Evolutionary conservation across 2,797 vertebrate genomes (phyloP).

Genomic region (Fringilla coelebs): DNA sequence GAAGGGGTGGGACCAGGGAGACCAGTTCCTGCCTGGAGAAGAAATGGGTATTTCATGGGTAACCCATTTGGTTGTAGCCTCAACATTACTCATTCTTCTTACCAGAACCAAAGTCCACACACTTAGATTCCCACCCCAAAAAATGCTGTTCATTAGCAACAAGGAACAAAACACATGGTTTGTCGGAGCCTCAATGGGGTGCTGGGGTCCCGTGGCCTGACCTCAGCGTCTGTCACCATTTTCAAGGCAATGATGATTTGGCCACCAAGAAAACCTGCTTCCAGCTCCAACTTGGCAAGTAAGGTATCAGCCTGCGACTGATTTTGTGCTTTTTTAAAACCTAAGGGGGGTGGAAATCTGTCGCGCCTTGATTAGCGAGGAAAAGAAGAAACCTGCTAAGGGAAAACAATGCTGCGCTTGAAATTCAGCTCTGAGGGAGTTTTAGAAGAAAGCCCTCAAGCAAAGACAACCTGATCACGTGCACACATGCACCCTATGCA

Average conservation of each 20-base stretch:
- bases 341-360: constrained; percentile 66
- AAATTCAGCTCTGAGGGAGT: background rate
- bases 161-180: background rate
- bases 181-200: background rate
- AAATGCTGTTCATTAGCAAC: background rate
- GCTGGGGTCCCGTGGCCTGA: background rate
- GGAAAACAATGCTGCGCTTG: constrained; percentile 11
- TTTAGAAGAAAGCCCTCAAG: background rate
- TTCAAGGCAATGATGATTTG: constrained; percentile 68
- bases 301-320: constrained; percentile 67
- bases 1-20: background rate
- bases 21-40: background rate
- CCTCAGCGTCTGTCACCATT: constrained; percentile 72
- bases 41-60: background rate
- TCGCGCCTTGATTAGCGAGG: constrained; percentile 61
- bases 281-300: constrained; percentile 75
- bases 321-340: constrained; percentile 74
- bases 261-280: constrained; percentile 72
- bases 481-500: background rate
- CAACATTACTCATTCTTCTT: background rate
- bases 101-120: background rate
- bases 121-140: background rate
- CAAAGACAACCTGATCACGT: background rate
- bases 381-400: constrained; percentile 62
- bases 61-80: background rate